phyloP scores from a whole-genome alignment of 2,888 invertebrate species.

The Ormyrus labotus region DNA sequence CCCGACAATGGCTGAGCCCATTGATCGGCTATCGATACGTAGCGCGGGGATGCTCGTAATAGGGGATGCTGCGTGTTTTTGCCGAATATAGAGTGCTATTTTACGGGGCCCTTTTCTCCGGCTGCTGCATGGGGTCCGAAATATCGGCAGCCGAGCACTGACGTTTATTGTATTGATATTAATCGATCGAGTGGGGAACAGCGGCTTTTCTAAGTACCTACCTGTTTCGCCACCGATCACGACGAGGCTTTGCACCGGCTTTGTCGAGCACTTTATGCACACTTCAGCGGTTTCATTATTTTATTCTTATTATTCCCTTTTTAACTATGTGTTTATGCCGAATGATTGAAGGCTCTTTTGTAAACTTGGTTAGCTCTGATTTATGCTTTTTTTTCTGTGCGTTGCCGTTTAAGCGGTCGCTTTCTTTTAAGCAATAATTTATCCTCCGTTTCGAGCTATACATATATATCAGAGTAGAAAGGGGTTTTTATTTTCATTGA shows the following conservation, averaged over 20 bases:
- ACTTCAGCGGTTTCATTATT: conserved; percentile 35
- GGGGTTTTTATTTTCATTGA: too few relatives aligned
- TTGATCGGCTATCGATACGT: conserved; percentile 61
- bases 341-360: background rate
- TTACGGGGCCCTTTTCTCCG: conserved; percentile 59
- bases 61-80: conserved; percentile 61
- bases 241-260: conserved; percentile 11
- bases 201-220: conserved; percentile 60
- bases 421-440: too few relatives aligned
- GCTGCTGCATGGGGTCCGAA: background rate
- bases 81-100: conserved; percentile 64
- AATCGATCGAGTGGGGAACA: conserved; percentile 69
- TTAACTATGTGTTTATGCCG: conserved; percentile 24
- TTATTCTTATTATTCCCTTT: conserved; percentile 15
- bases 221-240: conserved; percentile 59
- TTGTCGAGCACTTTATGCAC: background rate
- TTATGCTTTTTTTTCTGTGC: background rate
- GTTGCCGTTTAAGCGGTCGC: too few relatives aligned
- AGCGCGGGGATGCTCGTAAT: conserved; percentile 43
- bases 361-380: background rate
- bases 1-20: conserved; percentile 58
- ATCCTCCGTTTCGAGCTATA: too few relatives aligned
- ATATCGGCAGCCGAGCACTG: conserved; percentile 57
- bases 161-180: conserved; percentile 74
- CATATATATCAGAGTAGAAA: too few relatives aligned